These are phyloP conservation scores for Olivierus martensii DNA, from an alignment of 1,140 invertebrate species.

Conservation along the genomic window DNA sequence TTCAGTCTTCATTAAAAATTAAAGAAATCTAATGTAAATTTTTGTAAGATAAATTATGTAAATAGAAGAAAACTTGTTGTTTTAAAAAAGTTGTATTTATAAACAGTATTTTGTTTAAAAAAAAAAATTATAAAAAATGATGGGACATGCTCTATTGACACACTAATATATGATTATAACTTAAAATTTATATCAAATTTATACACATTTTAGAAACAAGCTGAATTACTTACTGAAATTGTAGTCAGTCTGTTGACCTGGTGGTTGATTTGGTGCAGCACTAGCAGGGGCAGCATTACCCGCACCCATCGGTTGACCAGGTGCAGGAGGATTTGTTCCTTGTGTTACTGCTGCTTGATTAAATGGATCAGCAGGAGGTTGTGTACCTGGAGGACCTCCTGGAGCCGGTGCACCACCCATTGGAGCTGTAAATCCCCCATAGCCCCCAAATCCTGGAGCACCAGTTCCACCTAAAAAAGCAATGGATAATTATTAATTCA, in stretches of 20 bases:
- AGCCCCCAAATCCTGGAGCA: slow-evolving; percentile 3
- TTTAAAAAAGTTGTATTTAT: too few relatives aligned
- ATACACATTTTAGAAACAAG: too few relatives aligned
- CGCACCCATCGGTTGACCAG: not conserved
- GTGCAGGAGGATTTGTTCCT: slow-evolving; percentile 1
- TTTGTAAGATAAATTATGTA: too few relatives aligned
- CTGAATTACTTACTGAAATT: too few relatives aligned
- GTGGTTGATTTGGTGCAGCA: not conserved
- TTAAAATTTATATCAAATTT: too few relatives aligned
- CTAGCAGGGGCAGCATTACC: not conserved
- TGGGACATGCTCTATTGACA: too few relatives aligned
- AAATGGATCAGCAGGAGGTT: not conserved
- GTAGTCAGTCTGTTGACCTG: not conserved
- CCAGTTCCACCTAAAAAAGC: not conserved
- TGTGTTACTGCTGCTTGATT: not conserved
- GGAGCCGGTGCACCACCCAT: slow-evolving; percentile 2
- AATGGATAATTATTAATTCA: not conserved
- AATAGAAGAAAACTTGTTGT: too few relatives aligned
- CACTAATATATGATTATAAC: too few relatives aligned
- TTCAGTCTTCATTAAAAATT: too few relatives aligned
- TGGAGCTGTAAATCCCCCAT: slow-evolving; percentile 6
- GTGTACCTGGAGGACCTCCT: slow-evolving; percentile 1
- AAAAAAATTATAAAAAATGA: too few relatives aligned
- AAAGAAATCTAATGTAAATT: too few relatives aligned
- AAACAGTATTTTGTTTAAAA: too few relatives aligned